Base-by-base conservation (phyloP, 1,140 invertebrate genomes). In the Pseudomyrmex gracilis region DNA sequence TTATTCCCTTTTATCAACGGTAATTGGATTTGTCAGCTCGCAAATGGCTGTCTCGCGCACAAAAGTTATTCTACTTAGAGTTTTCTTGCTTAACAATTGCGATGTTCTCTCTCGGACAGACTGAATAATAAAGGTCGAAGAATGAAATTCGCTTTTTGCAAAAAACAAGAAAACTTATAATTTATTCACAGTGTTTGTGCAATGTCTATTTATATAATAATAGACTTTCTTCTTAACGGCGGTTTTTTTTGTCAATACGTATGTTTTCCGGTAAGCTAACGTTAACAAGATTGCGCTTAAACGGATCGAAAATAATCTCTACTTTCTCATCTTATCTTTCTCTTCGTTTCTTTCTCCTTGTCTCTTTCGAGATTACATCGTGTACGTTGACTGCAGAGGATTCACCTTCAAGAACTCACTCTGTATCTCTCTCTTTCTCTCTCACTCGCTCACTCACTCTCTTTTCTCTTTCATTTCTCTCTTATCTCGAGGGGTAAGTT, bases 231-330 rank as follows among this genome's bases (percentile, higher is more conserved):
- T 3, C 10, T 47, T 55, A 74, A 85, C 74, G 73, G 83, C 77
- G 87, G 87, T 82, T 86, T 83, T 87, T 89, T 84, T 90, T 83
- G 64, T 61, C 57, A 63, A 67, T 57, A 47, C 82, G 17, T 77
- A 34, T 0, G 34, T 34, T 34, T 34, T 34, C 34, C 5, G 7
- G 5, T 77, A 76, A 77, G 84, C 85, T 90, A 88, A 85, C 80
- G 87, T 85, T 92, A 91, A 91, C 90, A 90, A 90, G 90, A 91
- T 92, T 91, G 87, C 34, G 34, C 86, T 86, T 71, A 83, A 86
- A 91, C 90, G 90, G 87, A 90, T 86, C 80, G 73, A 58, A 83
- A 82, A 88, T 88, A 90, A 90, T 90, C 88, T 88, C 82, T 83
- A 66, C 68, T 15, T 77, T 78, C 68, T 64, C 68, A 61, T 61